A percentile compares a stretch with the other conserved stretches of the same genome.
Conservation (phyloP, 2,113 vertebrate species). For the Platichthys flesus region DNA sequence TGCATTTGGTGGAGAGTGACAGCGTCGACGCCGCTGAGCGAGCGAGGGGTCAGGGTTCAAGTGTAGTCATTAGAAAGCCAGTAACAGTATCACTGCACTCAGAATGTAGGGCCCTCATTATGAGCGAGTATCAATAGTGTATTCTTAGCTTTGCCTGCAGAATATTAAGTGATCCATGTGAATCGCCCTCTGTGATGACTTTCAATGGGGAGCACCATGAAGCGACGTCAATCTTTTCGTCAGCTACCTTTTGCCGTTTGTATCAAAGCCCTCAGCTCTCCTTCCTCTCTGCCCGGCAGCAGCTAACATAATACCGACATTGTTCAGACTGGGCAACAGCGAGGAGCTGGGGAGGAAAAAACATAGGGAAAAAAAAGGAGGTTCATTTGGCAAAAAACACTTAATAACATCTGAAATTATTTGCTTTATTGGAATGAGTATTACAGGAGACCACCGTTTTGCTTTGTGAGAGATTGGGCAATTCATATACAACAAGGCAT, state of each 20-base stretch:
- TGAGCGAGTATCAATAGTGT: conserved; percentile 65
- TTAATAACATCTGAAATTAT: conserved; percentile 63
- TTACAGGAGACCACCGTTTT: conserved; percentile 45
- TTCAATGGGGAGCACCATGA: conserved; percentile 66
- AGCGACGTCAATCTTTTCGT: conserved; percentile 72
- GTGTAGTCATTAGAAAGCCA: conserved; percentile 79
- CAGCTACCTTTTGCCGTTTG: conserved; percentile 77
- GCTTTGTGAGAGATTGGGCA: conserved; percentile 34
- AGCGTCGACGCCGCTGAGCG: conserved; percentile 41
- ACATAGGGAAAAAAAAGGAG: conserved; percentile 52
- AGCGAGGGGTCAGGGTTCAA: conserved; percentile 75
- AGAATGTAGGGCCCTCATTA: conserved; percentile 74
- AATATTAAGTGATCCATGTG: conserved; percentile 82
- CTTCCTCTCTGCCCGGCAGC: conserved; percentile 59
- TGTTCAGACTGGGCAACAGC: conserved; percentile 66
- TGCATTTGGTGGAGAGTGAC: conserved; percentile 54
- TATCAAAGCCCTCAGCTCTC: conserved; percentile 64
- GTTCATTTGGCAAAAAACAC: conserved; percentile 64
- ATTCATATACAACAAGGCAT: conserved; percentile 60
- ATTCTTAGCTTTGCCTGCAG: conserved; percentile 65
- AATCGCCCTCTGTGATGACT: conserved; percentile 74
- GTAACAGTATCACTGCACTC: conserved; percentile 73
- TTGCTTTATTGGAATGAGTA: conserved; percentile 57
- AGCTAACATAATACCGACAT: conserved; percentile 77
- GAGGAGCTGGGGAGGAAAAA: conserved; percentile 48